Percentiles rank a stretch among this genome's conserved stretches.
Conservation (phyloP, 2,888 invertebrate species). For the Cyclophora albipunctata region DNA sequence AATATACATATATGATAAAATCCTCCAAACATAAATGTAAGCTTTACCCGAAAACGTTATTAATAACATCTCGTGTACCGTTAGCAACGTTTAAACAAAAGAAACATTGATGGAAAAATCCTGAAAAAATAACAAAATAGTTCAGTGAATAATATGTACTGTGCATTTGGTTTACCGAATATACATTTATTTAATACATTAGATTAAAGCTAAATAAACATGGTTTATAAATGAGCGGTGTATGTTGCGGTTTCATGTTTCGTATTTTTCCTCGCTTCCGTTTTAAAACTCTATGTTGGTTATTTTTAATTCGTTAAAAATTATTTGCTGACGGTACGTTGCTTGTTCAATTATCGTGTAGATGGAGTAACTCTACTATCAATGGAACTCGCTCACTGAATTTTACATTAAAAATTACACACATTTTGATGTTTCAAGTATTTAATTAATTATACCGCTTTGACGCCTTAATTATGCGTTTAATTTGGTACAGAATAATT, state of each 20-base stretch:
- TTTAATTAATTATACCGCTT: conserved; percentile 11
- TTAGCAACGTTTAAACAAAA: not conserved
- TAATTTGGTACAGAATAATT: conserved; percentile 3
- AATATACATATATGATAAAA: too few species aligned
- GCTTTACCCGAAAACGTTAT: too few species aligned
- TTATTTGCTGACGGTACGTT: too few species aligned
- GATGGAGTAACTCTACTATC: conserved; percentile 1
- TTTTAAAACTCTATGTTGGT: too few species aligned
- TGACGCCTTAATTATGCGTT: conserved; percentile 2
- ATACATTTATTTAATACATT: too few species aligned
- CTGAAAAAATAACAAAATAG: not conserved
- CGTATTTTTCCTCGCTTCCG: too few species aligned
- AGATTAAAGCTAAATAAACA: too few species aligned
- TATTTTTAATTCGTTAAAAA: too few species aligned
- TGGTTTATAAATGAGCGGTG: too few species aligned
- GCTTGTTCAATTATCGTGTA: not conserved
- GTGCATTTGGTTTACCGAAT: too few species aligned
- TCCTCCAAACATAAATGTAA: too few species aligned
- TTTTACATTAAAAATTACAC: conserved; percentile 5
- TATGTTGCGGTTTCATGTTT: too few species aligned
- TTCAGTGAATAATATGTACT: not conserved
- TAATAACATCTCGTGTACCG: not conserved
- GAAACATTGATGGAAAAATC: not conserved
- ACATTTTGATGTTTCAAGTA: conserved; percentile 11
- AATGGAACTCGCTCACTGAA: not conserved